Evolutionary conservation across 1,140 invertebrate genomes (phyloP), one percentile per base, ranked within the genome.

Genomic region (Phymorhynchus buccinoides): DNA sequence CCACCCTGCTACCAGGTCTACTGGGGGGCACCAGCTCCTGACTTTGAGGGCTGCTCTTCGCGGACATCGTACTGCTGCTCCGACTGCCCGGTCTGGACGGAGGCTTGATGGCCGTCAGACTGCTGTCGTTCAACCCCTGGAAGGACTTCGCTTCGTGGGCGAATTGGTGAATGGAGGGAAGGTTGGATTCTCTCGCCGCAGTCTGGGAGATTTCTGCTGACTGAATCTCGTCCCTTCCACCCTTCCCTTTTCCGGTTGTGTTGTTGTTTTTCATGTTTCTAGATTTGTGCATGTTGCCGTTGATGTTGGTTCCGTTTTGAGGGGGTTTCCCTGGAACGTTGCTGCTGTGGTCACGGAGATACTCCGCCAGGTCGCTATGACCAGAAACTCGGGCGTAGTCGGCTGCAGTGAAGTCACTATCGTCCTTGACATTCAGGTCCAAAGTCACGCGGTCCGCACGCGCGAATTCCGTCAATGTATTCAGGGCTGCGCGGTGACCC

Each of bases 121-220:
- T 48, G 42, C 6, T 52, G 42, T 80, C 79, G 79, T 48, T 80
- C 79, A 32, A 48, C 16, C n/a, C 79, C 44, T 80, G 79, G 30
- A 52, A 22, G n/a, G 14, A 27, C 66, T 71, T 66, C 62, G 73
- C 44, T 3, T 83, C 81, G 12, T 42, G 62, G 2, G 62, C 81
- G 81, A 83, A 83, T 6, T 56, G 48, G 22, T 32, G 27, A 27
- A 83, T 56, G 62, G 41, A 22, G 18, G 81, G 37, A 22, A 83
- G 81, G 81, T 83, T 83, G 39, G 81, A 83, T 22, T 83, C 81
- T n/a, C 66, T 14, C 32, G 42, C 27, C 16, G 77, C 77, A 7
- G 32, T 9, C 37, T 41, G 73, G 37, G 14, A 16, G 37, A 39
- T 18, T 12, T 42, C 80, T 6, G 41, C 7, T 1, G 39, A 39